Base-by-base conservation (phyloP, 2,888 invertebrate genomes). In the Cerastoderma edule region DNA sequence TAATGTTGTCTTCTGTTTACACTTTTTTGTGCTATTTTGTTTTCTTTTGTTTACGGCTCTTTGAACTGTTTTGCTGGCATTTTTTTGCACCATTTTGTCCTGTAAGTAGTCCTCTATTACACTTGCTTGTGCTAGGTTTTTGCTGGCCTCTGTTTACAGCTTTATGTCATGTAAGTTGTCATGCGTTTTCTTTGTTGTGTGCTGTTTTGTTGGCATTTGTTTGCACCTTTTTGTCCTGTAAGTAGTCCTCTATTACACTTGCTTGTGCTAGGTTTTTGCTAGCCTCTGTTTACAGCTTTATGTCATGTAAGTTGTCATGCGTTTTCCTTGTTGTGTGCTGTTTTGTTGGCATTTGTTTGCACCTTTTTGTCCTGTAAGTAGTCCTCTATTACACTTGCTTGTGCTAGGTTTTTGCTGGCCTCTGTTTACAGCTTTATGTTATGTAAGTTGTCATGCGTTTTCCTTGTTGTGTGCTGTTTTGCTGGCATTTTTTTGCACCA, bases 101-200 rank as follows among this genome's bases (percentile, higher is more conserved):
- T 19, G 16, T 8, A 13, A 13, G 39, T 10, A 39, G 39, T 39
- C 16, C 39, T 10, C 8, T 39, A 39, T 39, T 39, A 13, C 39
- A 13, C 10, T 39, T 39, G 16, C 8, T 39, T 39, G 8, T 8
- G 8, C 39, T 16, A 39, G 8, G 8, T 39, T 39, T 39, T 19
- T 48, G n/a, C 16, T n/a, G 48, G 5, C 22, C 22, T 48, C 22
- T 48, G 5, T 48, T 19, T 10, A 10, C 48, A 48, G 22, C 48
- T n/a, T 33, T 69, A 53, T 63, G 22, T 4, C 33, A 63, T n/a
- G 1, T 22, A n/a, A 24, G 50, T 50, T 50, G 50, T 50, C n/a
- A 24, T 50, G 10, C 24, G 46, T 46, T 1, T 50, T 10, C n/a
- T n/a, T 50, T 50, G 1, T 50, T 19, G n/a, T 50, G 50, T 50